Percentiles rank a stretch among this genome's conserved stretches.
phyloP scores from a whole-genome alignment of 2,113 vertebrate species.

The Illadopsis cleaveri region DNA sequence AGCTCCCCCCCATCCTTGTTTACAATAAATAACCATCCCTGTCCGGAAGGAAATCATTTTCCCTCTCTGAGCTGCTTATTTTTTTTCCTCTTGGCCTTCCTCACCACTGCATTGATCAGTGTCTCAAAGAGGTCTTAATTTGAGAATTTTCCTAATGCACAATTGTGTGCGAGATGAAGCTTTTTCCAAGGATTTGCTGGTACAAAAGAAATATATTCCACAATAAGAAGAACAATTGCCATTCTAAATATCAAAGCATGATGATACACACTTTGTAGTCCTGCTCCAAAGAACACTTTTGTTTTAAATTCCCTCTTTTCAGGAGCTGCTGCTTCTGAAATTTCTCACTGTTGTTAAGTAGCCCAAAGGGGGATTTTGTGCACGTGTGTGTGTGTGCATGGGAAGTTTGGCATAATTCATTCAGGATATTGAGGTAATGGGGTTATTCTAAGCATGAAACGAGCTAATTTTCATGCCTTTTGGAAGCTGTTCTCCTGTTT shows the following conservation, averaged over 20 bases:
- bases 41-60: background rate
- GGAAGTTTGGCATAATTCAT: constrained; percentile 7
- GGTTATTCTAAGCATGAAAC: constrained; percentile 51
- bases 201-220: background rate
- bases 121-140: background rate
- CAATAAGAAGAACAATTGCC: background rate
- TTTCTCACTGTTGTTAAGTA: background rate
- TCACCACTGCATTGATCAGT: background rate
- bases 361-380: background rate
- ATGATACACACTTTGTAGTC: background rate
- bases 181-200: background rate
- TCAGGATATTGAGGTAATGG: constrained; percentile 27
- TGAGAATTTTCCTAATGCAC: background rate
- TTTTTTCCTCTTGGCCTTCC: background rate
- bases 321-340: background rate
- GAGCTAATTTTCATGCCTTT: constrained; percentile 3
- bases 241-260: background rate
- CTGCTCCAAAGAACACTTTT: background rate
- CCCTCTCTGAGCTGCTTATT: background rate
- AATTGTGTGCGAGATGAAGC: background rate
- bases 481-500: background rate
- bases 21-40: background rate
- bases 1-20: background rate
- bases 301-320: constrained; percentile 19
- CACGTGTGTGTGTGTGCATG: rapidly evolving